Base-by-base conservation (phyloP, 2,113 vertebrate species). In the Fulmarus glacialis region DNA sequence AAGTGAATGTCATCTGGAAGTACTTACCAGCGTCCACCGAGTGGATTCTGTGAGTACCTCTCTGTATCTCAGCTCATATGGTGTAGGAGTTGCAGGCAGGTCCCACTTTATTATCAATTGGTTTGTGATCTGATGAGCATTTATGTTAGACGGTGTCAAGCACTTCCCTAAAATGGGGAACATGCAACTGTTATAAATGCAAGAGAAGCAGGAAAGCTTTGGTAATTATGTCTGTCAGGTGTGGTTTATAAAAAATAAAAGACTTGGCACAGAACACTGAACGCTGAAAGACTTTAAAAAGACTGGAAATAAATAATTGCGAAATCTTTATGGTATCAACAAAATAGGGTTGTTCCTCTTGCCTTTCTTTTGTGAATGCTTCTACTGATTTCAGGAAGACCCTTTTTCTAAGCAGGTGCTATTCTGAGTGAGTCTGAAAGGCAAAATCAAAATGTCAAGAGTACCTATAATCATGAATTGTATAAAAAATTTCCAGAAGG, bases 91-190 rank as follows among this genome's bases (percentile, higher is more conserved):
- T 47, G 32, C 22, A n/a, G 94, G 63, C 27, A 47, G 34, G 24
- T 96, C 85, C 97, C 97, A 98, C 30, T 79, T 86, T 58, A 97
- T 64, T 81, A 92, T 83, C 75, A 97, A 9, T 8, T 78, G 68
- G 24, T 87, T 82, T 95, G 53, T 55, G 56, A 96, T 93, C 90
- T 98, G 97, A 36, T 97, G 29, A 84, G 85, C 86, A 12, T 58
- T 92, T 93, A 97, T 75, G 22, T 82, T 92, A 82, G 70, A 81
- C 20, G 95, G 82, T 79, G 88, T 74, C 45, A 55, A 64, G 40
- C 97, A 97, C 50, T 94, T 97, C 45, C 82, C 97, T 98, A 81
- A 89, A 97, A 93, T 86, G 52, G 15, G 42, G 16, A 80, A 87
- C 27, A 75, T 15, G 26, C 18, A 82, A 26, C 84, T 87, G 32